Evolutionary conservation across 1,140 invertebrate species (phyloP).

Genomic region (Zaprionus lachaisei): DNA sequence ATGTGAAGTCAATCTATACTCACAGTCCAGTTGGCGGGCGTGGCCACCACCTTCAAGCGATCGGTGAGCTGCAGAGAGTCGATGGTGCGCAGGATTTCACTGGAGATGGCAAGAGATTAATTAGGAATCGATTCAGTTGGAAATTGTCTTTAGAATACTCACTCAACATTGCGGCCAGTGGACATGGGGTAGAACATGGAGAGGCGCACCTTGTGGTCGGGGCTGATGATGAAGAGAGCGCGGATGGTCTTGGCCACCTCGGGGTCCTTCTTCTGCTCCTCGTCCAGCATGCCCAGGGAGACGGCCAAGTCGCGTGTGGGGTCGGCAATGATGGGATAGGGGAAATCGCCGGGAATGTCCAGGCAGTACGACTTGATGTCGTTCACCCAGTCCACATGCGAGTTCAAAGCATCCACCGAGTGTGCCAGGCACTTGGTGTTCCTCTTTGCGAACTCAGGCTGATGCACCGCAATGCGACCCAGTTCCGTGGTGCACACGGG

Average conservation of each 20-base stretch:
- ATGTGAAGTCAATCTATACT: constrained; percentile 69
- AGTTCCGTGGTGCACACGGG: constrained; percentile 98
- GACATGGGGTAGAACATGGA: constrained; percentile 96
- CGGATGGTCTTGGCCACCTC: constrained; percentile 92
- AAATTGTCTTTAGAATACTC: constrained; percentile 82
- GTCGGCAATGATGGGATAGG: constrained; percentile 96
- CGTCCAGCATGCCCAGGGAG: constrained; percentile 94
- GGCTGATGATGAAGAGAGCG: constrained; percentile 94
- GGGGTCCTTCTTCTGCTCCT: constrained; percentile 89
- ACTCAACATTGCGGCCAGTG: constrained; percentile 96
- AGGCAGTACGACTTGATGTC: constrained; percentile 91
- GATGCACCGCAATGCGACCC: constrained; percentile 90
- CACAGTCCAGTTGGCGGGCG: constrained; percentile 95
- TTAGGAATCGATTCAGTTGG: not conserved
- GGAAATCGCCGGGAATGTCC: constrained; percentile 89
- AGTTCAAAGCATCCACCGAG: constrained; percentile 92
- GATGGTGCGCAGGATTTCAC: constrained; percentile 94
- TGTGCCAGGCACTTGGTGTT: constrained; percentile 94
- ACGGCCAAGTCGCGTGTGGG: constrained; percentile 90
- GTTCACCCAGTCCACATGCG: constrained; percentile 92
- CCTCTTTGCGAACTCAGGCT: constrained; percentile 91
- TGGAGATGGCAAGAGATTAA: constrained; percentile 84
- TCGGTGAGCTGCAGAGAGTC: constrained; percentile 95
- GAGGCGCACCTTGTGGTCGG: constrained; percentile 92
- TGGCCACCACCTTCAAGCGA: constrained; percentile 89